Base-by-base conservation (phyloP, 2,797 vertebrate species). In the Parambassis ranga region DNA sequence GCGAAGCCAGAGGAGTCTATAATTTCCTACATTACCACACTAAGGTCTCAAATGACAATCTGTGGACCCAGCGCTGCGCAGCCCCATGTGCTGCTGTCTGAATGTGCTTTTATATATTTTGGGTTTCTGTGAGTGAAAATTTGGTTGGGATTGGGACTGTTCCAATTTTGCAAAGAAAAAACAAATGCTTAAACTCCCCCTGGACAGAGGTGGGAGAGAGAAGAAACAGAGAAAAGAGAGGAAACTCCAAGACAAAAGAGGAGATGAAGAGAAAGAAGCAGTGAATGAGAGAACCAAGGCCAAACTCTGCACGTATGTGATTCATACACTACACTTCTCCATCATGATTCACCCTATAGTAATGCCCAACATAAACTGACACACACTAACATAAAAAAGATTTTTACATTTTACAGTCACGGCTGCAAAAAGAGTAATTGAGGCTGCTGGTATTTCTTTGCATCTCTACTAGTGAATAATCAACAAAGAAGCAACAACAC, bases 1-100 rank as follows among this genome's bases (percentile, higher is more conserved):
- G 74, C 65, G 3, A 83, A 69, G 52, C 72, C 67, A 64, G 46
- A 16, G 2, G 52, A 79, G 83, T 82, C 86, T 89, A 83, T 90
- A 83, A 89, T 90, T 88, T 88, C 77, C 82, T 52, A 67, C 78
- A 82, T 79, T 67, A 86, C 86, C 79, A 49, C 78, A 84, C 65
- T 32, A 32, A 59, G 55, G 48, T 79, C 88, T 85, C 82, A 73
- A 72, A 84, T 86, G 69, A 75, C 81, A 76, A 69, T 64, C 73
- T 58, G 75, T 51, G 26, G 59, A 22, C 55, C 53, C 10, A 16
- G 23, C 6, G 67, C 78, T 44, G 66, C 1, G 38, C 22, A 7
- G 77, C 68, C 62, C 47, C 28, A 27, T 47, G 74, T 24, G 83
- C 62, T 32, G 73, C 77, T 71, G 59, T 38, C 67, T 31, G n/a